Base-by-base conservation (phyloP, 2,888 invertebrate genomes). In the Platycheirus albimanus region DNA sequence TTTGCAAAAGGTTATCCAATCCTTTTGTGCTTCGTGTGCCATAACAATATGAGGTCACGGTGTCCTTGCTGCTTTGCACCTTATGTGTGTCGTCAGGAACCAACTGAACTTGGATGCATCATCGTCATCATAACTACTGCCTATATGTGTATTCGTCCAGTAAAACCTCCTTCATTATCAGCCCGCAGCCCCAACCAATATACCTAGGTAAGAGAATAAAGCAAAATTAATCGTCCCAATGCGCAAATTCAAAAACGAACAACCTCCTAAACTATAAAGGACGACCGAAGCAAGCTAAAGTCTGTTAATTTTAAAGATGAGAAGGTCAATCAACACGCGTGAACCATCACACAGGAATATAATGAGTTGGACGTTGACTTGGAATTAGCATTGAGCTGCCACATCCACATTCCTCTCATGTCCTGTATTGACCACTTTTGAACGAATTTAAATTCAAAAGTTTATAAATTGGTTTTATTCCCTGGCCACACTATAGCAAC, bases 191-290 rank as follows among this genome's bases (percentile, higher is more conserved):
- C n/a, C 4, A 8, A 28, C 3, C 15, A 2, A 17, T 15, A 17
- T n/a, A n/a, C n/a, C n/a, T n/a, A n/a, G n/a, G n/a, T 0, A 54
- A 52, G 15, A 30, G 1, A 28, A 52, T 15, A 8, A 8, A n/a
- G 11, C 3, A 5, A 36, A 49, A 79, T 47, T 67, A 49, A 41
- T 67, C 74, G 24, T 24, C 30, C 41, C 47, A 74, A 54, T 79
- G 74, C 79, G 74, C 67, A 79, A 79, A 54, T 52, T 66, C 54
- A 20, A 7, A 72, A 30, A 38, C 7, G 15, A 64, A 47, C 17
- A 15, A 11, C 30, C 8, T 38, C 1, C 38, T 3, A 15, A 7
- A 30, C 3, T 7, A 19, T 11, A 30, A 8, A n/a, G 20, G 2
- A 15, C 10, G n/a, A 7, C 13, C 10, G n/a, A 1, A 0, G 2